These are phyloP conservation scores for Tokudaia tokunoshimensis DNA, from an alignment of 2,797 vertebrate genomes.

Conservation along the genomic window DNA sequence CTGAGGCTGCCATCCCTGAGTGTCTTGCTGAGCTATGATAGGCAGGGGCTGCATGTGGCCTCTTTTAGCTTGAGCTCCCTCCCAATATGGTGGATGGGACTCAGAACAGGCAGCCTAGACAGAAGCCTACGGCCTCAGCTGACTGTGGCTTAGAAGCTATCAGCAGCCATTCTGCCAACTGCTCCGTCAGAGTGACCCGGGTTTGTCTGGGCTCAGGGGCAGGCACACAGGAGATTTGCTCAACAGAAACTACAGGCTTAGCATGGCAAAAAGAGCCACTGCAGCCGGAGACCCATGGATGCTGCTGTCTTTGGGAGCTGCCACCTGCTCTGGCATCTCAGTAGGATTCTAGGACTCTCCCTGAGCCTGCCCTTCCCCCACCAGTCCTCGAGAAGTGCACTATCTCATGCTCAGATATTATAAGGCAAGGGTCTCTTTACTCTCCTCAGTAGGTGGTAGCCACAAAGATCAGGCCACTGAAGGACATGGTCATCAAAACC, in stretches of 20 bases:
- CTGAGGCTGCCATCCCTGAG: neutral
- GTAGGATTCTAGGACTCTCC: neutral
- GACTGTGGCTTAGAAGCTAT: neutral
- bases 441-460: neutral
- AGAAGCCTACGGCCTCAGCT: neutral
- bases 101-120: neutral
- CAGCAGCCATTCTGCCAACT: neutral
- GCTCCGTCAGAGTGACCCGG: neutral
- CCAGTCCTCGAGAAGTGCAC: neutral
- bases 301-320: neutral
- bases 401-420: neutral
- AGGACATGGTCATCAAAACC: neutral
- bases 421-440: neutral
- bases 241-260: neutral
- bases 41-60: neutral
- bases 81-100: neutral
- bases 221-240: neutral
- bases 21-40: neutral
- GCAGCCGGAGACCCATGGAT: rapidly evolving
- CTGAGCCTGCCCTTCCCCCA: rapidly evolving
- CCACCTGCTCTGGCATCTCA: neutral
- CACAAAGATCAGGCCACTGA: rapidly evolving
- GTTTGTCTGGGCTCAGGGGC: neutral
- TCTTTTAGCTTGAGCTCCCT: neutral
- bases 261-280: rapidly evolving